Conservation (phyloP, 2,888 invertebrate species). For the Xestoiulus laeticollis region DNA sequence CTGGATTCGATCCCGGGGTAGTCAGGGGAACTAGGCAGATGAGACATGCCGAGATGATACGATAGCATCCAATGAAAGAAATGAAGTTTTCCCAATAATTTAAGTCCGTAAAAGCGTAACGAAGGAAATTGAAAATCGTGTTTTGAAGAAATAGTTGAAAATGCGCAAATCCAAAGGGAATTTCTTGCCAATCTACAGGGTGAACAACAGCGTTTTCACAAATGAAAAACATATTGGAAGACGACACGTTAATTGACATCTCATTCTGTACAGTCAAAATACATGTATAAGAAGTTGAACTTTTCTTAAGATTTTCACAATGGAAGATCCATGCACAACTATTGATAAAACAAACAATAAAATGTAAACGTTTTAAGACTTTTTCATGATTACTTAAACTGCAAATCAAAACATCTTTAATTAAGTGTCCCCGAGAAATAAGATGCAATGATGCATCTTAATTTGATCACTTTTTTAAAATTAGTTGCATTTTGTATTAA, state of each 20-base stretch:
- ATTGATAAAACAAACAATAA: too few species aligned
- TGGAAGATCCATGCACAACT: too few species aligned
- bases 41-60: background rate
- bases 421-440: too few species aligned
- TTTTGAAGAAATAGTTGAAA: background rate
- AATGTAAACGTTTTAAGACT: too few species aligned
- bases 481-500: too few species aligned
- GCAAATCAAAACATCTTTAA: too few species aligned
- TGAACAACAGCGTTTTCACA: background rate
- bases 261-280: too few species aligned
- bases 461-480: too few species aligned
- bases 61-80: constrained; percentile 12
- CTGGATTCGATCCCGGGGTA: background rate
- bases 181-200: background rate
- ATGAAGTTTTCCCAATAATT: constrained; percentile 38
- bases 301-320: too few species aligned
- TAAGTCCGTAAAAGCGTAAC: constrained; percentile 30
- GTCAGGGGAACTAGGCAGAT: background rate
- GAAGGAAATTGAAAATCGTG: constrained; percentile 43
- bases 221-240: background rate
- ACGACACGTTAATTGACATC: background rate
- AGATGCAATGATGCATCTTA: too few species aligned
- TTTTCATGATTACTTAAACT: too few species aligned
- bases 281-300: too few species aligned
- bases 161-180: background rate